Base-by-base conservation (phyloP, 2,797 vertebrate species). In the Percopsis omiscomaycus region DNA sequence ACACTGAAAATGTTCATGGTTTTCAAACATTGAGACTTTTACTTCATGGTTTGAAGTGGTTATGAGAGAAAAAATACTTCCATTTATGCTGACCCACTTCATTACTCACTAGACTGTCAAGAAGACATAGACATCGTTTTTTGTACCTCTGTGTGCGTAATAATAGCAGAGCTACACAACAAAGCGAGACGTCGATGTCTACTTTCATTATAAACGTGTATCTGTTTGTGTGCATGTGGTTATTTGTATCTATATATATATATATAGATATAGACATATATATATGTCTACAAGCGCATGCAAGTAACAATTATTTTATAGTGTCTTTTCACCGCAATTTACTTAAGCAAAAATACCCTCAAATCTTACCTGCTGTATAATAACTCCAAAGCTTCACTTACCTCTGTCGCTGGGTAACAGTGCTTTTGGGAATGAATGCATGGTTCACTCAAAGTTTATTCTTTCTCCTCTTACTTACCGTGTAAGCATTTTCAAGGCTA, bases 131-230 rank as follows among this genome's bases (percentile, higher is more conserved):
- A 32, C 53, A 56, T 16, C 52, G 50, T 54, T 72, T 55, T 45
- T 29, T 70, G 46, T 59, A 83, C 78, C 81, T 85, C 37, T 37
- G 74, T 55, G 63, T 68, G 59, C 73, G 16, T 48, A 6, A 72
- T 71, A 79, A 83, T 74, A 80, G 78, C 64, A 55, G 52, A 78
- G 61, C 22, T 22, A 30, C 59, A 80, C 80, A 70, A 3, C 63
- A 55, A 59, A 63, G 57, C 61, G n/a, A 66, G 58, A 60, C 30
- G 46, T 49, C 44, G 22, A 49, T 45, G 45, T n/a, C 30, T 61
- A 14, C 15, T 3, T 61, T 48, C 47, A 37, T 82, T 66, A 66
- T 74, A 64, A 22, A 22, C 22, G 59, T 45, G 22, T 58, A 11
- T 58, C 15, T 46, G 42, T 47, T 52, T 46, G 16, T 30, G 55